Evolutionary conservation across 92 coral and sea anemone species (phyloP), one percentile per base, ranked within the genome.

Genomic region (Micromussa lordhowensis): DNA sequence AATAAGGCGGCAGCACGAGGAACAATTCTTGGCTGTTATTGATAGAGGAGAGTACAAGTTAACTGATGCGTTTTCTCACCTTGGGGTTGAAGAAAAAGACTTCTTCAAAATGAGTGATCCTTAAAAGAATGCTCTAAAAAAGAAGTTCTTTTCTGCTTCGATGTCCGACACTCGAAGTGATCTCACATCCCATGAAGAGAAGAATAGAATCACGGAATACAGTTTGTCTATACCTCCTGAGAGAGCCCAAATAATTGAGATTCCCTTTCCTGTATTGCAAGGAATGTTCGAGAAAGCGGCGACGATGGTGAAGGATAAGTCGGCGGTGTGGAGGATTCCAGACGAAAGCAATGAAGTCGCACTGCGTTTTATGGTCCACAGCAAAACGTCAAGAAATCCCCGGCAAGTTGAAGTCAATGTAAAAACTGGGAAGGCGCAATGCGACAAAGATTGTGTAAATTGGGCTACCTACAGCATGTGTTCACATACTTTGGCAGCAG

Each of bases 41-140:
- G 94, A 92, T n/a, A 83, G 89, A 81, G 94, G 94, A 48, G 87
- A 80, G 78, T 92, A 92, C 69, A 80, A 78, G 9, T 55, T 92
- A 44, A 85, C 84, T 17, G 69, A 89, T n/a, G 90, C 89, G 69
- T 89, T 92, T 58, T 49, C 35, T 10, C 78, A 80, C 75, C 92
- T 92, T 21, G 48, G 29, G 10, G 92, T 89, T 13, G 90, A 88
- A 49, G 94, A 92, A 85, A 80, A 86, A 74, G 35, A 89, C 48
- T 92, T 88, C 82, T 92, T 84, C 64, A 71, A 83, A 68, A 88
- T 92, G 92, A 88, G 81, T n/a, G 82, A 78, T 44, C 72, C 32
- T 21, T 92, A 92, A 84, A 92, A 92, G 84, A 80, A 84, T 40
- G 54, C 91, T 63, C 74, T 88, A 34, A 81, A 85, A 85, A 88